Base-by-base conservation (phyloP, 2,113 vertebrate species). In the Sebastes fasciatus region DNA sequence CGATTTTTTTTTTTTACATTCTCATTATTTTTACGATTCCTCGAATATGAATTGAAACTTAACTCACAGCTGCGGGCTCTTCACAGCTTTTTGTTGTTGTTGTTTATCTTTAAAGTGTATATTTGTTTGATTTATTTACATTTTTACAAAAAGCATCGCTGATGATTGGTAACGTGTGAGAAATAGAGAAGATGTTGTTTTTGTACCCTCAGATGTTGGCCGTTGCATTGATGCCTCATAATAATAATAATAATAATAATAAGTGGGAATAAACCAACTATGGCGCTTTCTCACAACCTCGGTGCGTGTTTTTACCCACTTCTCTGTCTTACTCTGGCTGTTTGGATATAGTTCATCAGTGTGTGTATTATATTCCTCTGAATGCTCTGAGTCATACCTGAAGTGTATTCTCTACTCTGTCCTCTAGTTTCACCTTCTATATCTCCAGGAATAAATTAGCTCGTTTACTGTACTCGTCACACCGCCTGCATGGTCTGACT, bases 381-480 rank as follows among this genome's bases (percentile, higher is more conserved):
- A 54, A 76, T 49, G 63, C 82, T 69, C 68, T 34, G 66, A 73
- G 45, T 77, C 46, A 62, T n/a, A 54, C 55, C 51, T 80, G 66
- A n/a, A 73, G 72, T 64, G 75, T 54, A 17, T 66, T 71, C 45
- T 70, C 42, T 81, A 8, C 72, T 34, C 81, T 21, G 88, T 91
- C 89, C 90, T 93, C 88, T 82, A 82, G 49, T 84, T 86, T 91
- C 85, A 93, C 88, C 88, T 86, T 88, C 85, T 66, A 5, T 46
- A 40, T 78, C 71, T 72, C 73, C 69, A 49, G 74, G 76, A 86
- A 79, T 71, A 79, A 13, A 84, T 49, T 0, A 65, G 74, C 67
- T 58, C 60, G 60, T 62, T 26, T 60, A 19, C 69, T 73, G 54
- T 70, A 70, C n/a, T 34, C 73, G 55, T 34, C 34, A 34, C 34